A percentile compares a stretch with the other conserved stretches of the same genome.
These are phyloP conservation scores for Leptarthrus brevirostris DNA, from an alignment of 2,888 invertebrate genomes.

Conservation along the genomic window DNA sequence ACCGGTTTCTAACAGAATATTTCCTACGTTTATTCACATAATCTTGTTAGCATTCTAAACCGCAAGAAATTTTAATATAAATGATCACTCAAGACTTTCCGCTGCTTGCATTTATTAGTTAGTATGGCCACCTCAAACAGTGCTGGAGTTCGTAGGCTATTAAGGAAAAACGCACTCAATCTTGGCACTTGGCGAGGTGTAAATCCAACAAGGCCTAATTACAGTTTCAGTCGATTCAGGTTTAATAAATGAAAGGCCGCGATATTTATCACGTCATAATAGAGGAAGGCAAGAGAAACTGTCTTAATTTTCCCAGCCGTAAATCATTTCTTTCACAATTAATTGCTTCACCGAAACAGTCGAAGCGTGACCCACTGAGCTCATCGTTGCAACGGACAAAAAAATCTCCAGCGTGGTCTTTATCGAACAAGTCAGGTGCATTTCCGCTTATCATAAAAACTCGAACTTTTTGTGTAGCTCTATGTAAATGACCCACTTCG, in stretches of 20 bases:
- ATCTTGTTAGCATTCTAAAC: too few species aligned
- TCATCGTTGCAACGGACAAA: constrained; percentile 4
- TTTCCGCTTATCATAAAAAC: constrained; percentile 37
- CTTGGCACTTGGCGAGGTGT: neutral
- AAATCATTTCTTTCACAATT: constrained; percentile 45
- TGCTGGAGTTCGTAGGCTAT: too few species aligned
- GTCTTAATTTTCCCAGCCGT: constrained; percentile 31
- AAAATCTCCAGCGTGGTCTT: neutral
- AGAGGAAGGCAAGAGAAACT: constrained; percentile 12
- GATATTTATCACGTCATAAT: constrained; percentile 16
- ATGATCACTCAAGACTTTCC: too few species aligned
- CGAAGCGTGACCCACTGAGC: constrained; percentile 43
- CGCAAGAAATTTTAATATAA: too few species aligned
- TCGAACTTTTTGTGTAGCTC: neutral
- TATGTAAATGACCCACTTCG: constrained; percentile 4
- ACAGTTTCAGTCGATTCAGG: neutral
- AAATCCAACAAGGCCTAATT: neutral
- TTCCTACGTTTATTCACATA: too few species aligned
- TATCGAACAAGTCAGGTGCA: constrained; percentile 25
- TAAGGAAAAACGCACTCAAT: neutral
- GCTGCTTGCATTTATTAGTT: too few species aligned
- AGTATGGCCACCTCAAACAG: too few species aligned
- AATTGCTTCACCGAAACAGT: constrained; percentile 27
- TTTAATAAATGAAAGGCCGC: neutral
- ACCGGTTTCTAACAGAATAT: too few species aligned